Evolutionary conservation across 37 sponge, comb jelly and placozoan species (phyloP), one percentile per base, ranked within the genome.

Genomic region (Bolinopsis microptera): DNA sequence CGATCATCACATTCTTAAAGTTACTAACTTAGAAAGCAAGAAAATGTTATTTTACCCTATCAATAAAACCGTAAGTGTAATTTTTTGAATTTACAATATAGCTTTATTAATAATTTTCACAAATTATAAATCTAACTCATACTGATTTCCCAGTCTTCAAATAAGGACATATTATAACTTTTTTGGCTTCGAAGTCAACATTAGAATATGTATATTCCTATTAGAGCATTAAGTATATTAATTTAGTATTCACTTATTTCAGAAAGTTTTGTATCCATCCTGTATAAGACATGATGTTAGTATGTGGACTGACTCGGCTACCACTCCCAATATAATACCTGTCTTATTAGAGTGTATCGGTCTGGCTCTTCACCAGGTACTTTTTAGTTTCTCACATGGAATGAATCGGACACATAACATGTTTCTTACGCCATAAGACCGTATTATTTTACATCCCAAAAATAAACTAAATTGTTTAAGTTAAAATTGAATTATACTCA

Each of bases 271-370:
- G 61, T 86, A 86, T 38, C 90, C 90, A 3, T 5, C 61, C 2
- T 18, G 2, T 22, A 38, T 41, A 9, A 39, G 24, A 9, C 90
- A 86, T 40, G 90, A 86, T 48, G 90, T 86, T 18, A 41, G 61
- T 41, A 33, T 86, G 36, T 86, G 61, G 41, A 86, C 90, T 25
- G 30, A 2, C n/a, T 86, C 90, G 13, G 28, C 90, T 28, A 48
- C 38, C 13, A 24, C 61, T 25, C 90, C 90, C 61, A 86, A 86
- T 39, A 86, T 86, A 13, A 30, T 86, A 5, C 90, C 90, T 86
- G 36, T 41, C 26, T 2, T 86, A 28, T 48, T 86, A 0, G 61
- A 86, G 27, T 30, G 30, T 41, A 27, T 86, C 90, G 90, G 90
- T 28, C 90, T 86, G 21, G 61, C 41, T 40, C 35, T 86, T 41